These are phyloP conservation scores for Rallus crepitans DNA, from an alignment of 2,797 vertebrate species.

Conservation along the genomic window DNA sequence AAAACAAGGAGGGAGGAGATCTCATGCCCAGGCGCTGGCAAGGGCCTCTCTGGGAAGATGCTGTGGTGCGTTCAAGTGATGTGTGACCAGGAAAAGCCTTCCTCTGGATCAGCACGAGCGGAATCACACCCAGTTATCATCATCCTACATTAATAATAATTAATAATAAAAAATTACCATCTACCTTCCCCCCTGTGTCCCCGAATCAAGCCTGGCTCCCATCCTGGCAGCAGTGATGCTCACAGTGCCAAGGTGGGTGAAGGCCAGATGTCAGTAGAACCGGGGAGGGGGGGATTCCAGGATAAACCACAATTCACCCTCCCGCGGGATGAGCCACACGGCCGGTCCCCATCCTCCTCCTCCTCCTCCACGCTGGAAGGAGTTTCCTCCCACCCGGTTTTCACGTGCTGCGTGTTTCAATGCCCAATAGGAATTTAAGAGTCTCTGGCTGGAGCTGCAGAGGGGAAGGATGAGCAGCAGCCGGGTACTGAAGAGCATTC, in stretches of 20 bases:
- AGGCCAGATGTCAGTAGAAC: neutral
- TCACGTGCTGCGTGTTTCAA: fast-evolving
- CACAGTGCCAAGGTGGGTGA: fast-evolving
- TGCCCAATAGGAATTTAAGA: fast-evolving
- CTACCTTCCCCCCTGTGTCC: no score
- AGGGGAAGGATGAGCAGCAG: neutral
- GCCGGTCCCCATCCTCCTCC: neutral
- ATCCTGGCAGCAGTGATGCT: fast-evolving
- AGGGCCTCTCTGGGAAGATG: neutral
- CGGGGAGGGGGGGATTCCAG: neutral
- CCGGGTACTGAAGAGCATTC: neutral
- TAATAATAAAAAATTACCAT: neutral
- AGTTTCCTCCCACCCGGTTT: neutral
- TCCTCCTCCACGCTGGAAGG: neutral
- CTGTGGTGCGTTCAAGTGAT: fast-evolving
- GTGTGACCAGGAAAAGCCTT: neutral
- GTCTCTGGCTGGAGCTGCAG: neutral
- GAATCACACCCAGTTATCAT: neutral
- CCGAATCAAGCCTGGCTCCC: neutral
- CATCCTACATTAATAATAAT: neutral
- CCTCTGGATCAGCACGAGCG: neutral
- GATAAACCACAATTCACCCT: neutral
- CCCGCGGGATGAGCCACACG: fast-evolving
- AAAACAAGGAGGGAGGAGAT: neutral
- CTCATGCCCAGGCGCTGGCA: fast-evolving